These are phyloP conservation scores for Pitta sordida DNA, from an alignment of 2,113 vertebrate species.

Conservation along the genomic window DNA sequence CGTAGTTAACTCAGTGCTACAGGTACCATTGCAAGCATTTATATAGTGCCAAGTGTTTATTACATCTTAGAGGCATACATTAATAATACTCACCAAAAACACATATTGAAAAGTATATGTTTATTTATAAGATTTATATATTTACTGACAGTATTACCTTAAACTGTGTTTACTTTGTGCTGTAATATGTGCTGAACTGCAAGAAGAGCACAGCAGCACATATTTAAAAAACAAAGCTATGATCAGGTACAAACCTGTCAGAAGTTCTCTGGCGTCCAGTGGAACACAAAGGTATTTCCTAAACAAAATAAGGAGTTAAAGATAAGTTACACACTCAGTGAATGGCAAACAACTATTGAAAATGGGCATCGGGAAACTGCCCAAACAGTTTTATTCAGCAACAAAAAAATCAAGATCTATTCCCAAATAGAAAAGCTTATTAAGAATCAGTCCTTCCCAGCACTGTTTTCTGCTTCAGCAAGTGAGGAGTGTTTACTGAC, in stretches of 20 bases:
- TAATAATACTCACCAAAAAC: background rate
- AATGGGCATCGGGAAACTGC: background rate
- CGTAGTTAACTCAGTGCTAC: background rate
- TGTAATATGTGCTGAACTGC: background rate
- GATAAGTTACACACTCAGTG: background rate
- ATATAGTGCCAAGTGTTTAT: background rate
- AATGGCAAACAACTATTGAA: background rate
- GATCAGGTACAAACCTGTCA: conserved; percentile 79
- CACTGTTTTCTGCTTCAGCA: background rate
- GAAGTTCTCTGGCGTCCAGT: conserved; percentile 67
- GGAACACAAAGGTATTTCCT: conserved; percentile 87
- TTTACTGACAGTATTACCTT: background rate
- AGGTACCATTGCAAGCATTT: background rate
- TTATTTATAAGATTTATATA: background rate
- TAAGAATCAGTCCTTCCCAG: background rate
- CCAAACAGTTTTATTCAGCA: background rate
- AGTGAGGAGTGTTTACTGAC: background rate
- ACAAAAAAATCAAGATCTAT: background rate
- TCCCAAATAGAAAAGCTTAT: background rate
- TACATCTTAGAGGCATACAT: background rate
- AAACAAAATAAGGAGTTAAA: background rate
- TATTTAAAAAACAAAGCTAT: background rate
- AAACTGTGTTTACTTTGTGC: background rate
- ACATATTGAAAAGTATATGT: background rate
- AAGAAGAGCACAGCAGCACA: background rate